Conservation (phyloP, 2,888 invertebrate species). For the Eilema griseolum region DNA sequence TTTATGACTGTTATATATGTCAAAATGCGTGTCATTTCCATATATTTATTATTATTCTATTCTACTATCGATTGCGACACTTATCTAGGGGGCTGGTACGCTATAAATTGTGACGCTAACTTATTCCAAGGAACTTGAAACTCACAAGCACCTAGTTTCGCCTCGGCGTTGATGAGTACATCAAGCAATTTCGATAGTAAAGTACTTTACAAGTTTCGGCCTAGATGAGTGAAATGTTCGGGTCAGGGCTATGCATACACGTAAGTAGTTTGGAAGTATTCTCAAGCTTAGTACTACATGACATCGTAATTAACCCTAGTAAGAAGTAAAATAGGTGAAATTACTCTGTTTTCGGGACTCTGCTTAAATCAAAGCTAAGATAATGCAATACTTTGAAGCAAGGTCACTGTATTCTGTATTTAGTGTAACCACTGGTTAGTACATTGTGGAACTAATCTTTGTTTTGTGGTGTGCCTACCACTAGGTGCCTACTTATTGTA, state of each 20-base stretch:
- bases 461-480: background rate
- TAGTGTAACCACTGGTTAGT: conserved; percentile 12
- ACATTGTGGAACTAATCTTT: background rate
- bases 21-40: no score
- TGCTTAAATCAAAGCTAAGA: conserved; percentile 25
- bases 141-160: conserved; percentile 33
- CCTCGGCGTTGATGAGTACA: conserved; percentile 31
- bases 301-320: conserved; percentile 38
- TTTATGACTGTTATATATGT: no score
- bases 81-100: background rate
- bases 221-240: conserved; percentile 37
- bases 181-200: conserved; percentile 43
- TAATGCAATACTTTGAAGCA: conserved; percentile 29
- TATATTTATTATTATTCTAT: no score
- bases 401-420: conserved; percentile 23
- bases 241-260: conserved; percentile 28
- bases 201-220: conserved; percentile 39
- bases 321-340: conserved; percentile 15
- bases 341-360: conserved; percentile 22
- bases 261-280: conserved; percentile 34
- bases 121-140: conserved; percentile 28
- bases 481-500: background rate
- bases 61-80: no score
- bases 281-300: conserved; percentile 29
- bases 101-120: conserved; percentile 32